Percentiles rank a stretch among this genome's conserved stretches.
Evolutionary conservation across 2,797 vertebrate species (phyloP).

Genomic region (Spea hammondii): DNA sequence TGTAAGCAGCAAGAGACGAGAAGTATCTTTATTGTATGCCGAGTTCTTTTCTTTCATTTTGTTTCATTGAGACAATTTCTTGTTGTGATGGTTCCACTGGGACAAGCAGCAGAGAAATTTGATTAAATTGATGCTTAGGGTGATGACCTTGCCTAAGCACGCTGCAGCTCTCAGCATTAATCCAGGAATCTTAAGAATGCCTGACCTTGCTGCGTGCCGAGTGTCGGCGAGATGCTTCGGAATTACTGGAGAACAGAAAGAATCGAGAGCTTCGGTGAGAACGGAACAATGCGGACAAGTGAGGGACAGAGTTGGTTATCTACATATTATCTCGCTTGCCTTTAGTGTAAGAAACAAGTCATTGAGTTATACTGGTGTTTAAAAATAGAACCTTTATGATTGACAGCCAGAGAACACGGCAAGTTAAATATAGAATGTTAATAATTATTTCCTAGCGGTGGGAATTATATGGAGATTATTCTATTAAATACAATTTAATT

Average conservation of each 20-base stretch:
- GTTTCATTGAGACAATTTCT: slow-evolving; percentile 74
- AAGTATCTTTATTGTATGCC: slow-evolving; percentile 59
- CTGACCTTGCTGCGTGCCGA: slow-evolving; percentile 71
- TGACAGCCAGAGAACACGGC: not conserved
- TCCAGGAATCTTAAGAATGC: slow-evolving; percentile 75
- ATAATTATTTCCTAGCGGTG: too few species aligned
- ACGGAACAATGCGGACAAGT: not conserved
- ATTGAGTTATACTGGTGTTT: not conserved
- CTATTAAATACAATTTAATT: not conserved
- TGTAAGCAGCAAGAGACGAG: slow-evolving; percentile 78
- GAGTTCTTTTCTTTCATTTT: slow-evolving; percentile 46
- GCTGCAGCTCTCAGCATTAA: slow-evolving; percentile 81
- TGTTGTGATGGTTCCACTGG: slow-evolving; percentile 72
- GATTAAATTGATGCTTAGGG: slow-evolving; percentile 85
- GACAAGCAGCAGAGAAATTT: slow-evolving; percentile 81
- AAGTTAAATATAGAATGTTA: too few species aligned
- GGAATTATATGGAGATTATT: too few species aligned
- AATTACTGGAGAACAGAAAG: slow-evolving; percentile 55
- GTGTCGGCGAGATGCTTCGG: slow-evolving; percentile 60
- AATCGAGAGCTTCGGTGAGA: slow-evolving; percentile 19
- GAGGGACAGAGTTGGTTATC: not conserved
- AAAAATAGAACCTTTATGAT: slow-evolving; percentile 8
- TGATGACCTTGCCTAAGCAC: slow-evolving; percentile 81
- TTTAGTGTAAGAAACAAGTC: not conserved
- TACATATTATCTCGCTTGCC: not conserved